Base-by-base conservation (phyloP, 2,113 vertebrate genomes). In the Apodemus sylvaticus region DNA sequence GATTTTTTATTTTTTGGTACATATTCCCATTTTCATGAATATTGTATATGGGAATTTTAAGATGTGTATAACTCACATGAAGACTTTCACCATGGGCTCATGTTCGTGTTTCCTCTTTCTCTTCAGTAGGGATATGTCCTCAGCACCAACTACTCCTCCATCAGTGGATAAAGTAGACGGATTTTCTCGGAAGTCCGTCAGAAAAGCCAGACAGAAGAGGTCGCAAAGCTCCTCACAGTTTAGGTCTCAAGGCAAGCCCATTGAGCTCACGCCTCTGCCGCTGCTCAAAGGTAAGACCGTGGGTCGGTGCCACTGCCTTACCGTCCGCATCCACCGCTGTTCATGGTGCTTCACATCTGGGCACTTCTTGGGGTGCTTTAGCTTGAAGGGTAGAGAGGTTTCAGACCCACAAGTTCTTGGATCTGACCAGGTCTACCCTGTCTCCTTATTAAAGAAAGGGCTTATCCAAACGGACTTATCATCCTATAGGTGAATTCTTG, bases 111-210 rank as follows among this genome's bases (percentile, higher is more conserved):
- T 1, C 16, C 20, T 97, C 71, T 98, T 96, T 98, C 95, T 98
- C 89, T 98, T 97, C 85, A 99, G 98, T 99, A 99, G 99, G 99
- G 99, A 99, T 99, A 99, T 99, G 99, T 99, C 99, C 99, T 99
- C 99, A 98, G 99, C 99, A 99, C 99, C 99, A 99, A 99, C 99
- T 98, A 99, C 99, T 98, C 99, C 99, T 98, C 99, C 99, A 98
- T 99, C 99, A 99, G 99, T 99, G 99, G 99, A 99, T 99, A 99
- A 99, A 99, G 99, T 99, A 99, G 99, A 99, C 99, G 99, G 99
- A 99, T 99, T 99, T 99, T 99, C 99, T 98, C 99, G 99, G 99
- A 99, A 99, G 99, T 99, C 99, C 99, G 99, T 99, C 99, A 99
- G 99, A 98, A 99, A 99, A 99, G 99, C 99, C 98, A 99, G 99